A percentile compares a stretch with the other conserved stretches of the same genome.
Evolutionary conservation across 1,140 invertebrate species (phyloP).

Genomic region (Ceratina japonica): DNA sequence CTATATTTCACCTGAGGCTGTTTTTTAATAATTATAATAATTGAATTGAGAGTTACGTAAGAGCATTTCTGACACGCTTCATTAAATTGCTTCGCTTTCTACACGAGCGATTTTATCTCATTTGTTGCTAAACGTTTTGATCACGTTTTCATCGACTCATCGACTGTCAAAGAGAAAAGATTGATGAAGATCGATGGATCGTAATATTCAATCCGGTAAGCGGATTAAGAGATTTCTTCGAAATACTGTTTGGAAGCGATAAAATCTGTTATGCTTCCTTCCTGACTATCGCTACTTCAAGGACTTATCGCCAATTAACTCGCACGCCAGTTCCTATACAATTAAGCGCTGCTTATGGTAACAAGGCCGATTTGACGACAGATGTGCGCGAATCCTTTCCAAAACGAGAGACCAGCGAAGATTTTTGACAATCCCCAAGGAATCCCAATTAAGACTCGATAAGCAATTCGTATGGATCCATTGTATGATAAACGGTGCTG

Average conservation of each 20-base stretch:
- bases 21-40: background rate
- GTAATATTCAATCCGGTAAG: background rate
- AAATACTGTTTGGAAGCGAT: background rate
- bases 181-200: background rate
- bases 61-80: background rate
- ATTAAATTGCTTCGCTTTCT: slow-evolving; percentile 1
- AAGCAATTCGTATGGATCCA: slow-evolving; percentile 29
- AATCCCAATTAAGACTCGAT: slow-evolving; percentile 32
- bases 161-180: background rate
- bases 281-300: slow-evolving; percentile 19
- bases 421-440: slow-evolving; percentile 17
- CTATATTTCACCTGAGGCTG: background rate
- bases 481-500: slow-evolving; percentile 25
- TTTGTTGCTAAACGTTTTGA: slow-evolving; percentile 1
- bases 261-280: background rate
- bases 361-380: slow-evolving; percentile 57
- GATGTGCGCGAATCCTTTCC: slow-evolving; percentile 37
- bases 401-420: slow-evolving; percentile 4
- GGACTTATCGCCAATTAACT: slow-evolving; percentile 54
- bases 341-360: slow-evolving; percentile 58
- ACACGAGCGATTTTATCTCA: background rate
- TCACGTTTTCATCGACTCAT: background rate
- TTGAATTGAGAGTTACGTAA: slow-evolving; percentile 1
- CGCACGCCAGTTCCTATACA: slow-evolving; percentile 48
- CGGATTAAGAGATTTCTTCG: background rate